Conservation (phyloP, 1,140 invertebrate genomes). For the Bombus affinis region DNA sequence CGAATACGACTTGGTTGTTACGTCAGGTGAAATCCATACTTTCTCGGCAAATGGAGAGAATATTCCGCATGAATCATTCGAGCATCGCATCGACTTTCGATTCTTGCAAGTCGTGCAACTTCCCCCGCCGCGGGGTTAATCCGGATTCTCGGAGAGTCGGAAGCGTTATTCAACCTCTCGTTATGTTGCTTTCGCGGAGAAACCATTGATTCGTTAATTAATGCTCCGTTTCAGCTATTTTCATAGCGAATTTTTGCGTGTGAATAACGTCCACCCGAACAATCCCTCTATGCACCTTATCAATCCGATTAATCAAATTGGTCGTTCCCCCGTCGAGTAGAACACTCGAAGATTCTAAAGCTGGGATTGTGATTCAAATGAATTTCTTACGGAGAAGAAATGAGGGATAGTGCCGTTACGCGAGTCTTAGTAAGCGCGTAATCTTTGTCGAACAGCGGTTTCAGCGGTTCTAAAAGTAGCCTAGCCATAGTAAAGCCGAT, state of each 20-base stretch:
- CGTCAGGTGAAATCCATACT: constrained; percentile 29
- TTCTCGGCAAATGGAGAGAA: constrained; percentile 25
- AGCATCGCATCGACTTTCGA: constrained; percentile 36
- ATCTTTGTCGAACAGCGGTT: constrained; percentile 50
- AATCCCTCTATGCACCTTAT: background rate
- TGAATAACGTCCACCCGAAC: background rate
- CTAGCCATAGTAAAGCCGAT: constrained; percentile 44
- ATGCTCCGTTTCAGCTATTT: background rate
- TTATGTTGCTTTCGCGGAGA: background rate
- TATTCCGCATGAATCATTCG: constrained; percentile 20
- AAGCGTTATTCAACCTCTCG: background rate
- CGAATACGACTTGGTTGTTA: background rate
- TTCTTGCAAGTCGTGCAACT: constrained; percentile 9
- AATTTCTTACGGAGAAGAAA: background rate
- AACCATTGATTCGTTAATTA: background rate
- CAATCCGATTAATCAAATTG: background rate
- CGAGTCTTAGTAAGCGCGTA: constrained; percentile 24
- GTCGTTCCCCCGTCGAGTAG: background rate
- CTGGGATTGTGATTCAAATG: background rate
- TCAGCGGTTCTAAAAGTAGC: constrained; percentile 43
- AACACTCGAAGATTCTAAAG: background rate
- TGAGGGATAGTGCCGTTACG: constrained; percentile 26
- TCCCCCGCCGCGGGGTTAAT: background rate
- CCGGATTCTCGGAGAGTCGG: background rate
- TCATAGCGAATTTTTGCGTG: background rate